Conservation (phyloP, 37 sponge, comb jelly and placozoan species). For the Spongia lamella region DNA sequence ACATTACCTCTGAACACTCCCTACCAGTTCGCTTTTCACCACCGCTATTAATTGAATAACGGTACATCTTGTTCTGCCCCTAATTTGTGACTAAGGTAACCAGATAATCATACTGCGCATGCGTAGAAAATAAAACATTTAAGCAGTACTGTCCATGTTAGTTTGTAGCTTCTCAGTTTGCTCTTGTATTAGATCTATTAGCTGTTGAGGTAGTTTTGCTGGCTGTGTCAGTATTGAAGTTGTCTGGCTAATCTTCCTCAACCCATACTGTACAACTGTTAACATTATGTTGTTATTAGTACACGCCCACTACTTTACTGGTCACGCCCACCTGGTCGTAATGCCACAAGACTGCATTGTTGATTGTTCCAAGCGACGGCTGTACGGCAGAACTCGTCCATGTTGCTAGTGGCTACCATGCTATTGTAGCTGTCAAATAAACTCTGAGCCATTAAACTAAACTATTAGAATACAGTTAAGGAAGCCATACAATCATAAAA, state of each 20-base stretch:
- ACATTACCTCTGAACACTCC: not conserved
- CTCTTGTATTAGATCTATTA: slow-evolving; percentile 27
- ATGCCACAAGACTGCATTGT: slow-evolving; percentile 69
- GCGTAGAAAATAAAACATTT: not conserved
- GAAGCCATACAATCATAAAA: not conserved
- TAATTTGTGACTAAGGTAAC: no score
- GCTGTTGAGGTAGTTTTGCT: slow-evolving; percentile 64
- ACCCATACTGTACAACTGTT: slow-evolving; percentile 73
- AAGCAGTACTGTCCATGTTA: not conserved
- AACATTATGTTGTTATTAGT: not conserved
- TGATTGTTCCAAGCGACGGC: slow-evolving; percentile 82
- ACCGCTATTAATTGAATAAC: not conserved
- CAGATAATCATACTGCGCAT: no score
- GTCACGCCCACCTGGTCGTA: slow-evolving; percentile 66
- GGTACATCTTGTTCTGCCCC: not conserved
- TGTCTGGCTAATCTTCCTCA: slow-evolving; percentile 69
- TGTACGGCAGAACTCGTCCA: slow-evolving; percentile 77
- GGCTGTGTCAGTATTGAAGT: slow-evolving; percentile 85
- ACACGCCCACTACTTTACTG: not conserved
- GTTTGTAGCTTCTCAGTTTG: not conserved
- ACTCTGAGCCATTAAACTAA: slow-evolving; percentile 73
- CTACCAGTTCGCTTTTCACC: slow-evolving; percentile 2
- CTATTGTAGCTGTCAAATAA: slow-evolving; percentile 85
- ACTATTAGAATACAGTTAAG: slow-evolving; percentile 37
- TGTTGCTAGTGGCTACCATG: slow-evolving; percentile 61